phyloP scores from a whole-genome alignment of 1,140 invertebrate genomes.

The Papilio polytes region DNA sequence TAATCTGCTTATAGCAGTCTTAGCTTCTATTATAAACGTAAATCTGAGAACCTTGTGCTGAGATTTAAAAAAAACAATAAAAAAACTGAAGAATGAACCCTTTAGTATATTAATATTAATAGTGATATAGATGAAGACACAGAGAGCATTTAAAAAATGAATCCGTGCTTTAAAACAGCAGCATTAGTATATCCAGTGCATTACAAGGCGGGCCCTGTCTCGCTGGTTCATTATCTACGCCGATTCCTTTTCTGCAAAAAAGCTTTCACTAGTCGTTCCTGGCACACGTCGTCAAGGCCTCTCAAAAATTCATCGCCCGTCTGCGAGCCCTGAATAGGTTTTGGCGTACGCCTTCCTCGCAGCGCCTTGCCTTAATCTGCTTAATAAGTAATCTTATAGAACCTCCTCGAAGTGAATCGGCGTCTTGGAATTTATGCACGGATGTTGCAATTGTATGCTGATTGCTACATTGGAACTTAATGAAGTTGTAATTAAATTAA shows the following conservation, averaged over 20 bases:
- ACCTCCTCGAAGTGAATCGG: background rate
- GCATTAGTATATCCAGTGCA: constrained; percentile 41
- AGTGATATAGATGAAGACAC: no score
- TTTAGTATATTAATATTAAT: no score
- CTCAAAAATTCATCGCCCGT: constrained; percentile 81
- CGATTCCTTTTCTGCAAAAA: constrained; percentile 73
- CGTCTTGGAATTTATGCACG: constrained; percentile 28
- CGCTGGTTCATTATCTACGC: constrained; percentile 71
- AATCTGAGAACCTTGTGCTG: no score
- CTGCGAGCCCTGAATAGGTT: constrained; percentile 69
- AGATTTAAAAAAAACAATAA: background rate
- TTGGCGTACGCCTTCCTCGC: constrained; percentile 51
- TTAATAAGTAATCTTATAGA: constrained; percentile 62
- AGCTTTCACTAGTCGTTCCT: constrained; percentile 70
- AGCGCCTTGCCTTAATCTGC: constrained; percentile 55
- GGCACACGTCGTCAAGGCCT: constrained; percentile 73
- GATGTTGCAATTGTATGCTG: background rate
- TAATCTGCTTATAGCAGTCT: no score
- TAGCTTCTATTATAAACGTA: no score
- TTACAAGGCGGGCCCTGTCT: constrained; percentile 46
- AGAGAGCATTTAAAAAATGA: constrained; percentile 16
- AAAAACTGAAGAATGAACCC: no score
- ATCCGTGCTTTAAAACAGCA: constrained; percentile 45
- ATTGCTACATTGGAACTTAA: background rate
- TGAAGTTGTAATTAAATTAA: background rate